Evolutionary conservation across 1,140 invertebrate species (phyloP), one percentile per base, ranked within the genome.

Genomic region (Eumeta japonica): DNA sequence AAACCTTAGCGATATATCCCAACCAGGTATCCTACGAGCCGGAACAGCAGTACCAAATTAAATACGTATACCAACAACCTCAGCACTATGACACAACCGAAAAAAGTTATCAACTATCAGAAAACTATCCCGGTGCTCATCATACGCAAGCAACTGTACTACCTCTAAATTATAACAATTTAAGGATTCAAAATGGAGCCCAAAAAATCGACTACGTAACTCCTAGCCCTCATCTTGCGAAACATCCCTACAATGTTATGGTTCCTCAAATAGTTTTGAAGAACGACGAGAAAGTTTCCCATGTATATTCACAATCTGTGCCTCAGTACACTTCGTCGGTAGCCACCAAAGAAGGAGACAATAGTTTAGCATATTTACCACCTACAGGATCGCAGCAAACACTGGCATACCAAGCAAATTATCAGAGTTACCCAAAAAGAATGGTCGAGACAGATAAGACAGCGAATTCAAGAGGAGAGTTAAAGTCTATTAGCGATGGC

Each of bases 71-170:
- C 41, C 34, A 52, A 19, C 46, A 50, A 35, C 35, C 52, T n/a
- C n/a, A n/a, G n/a, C n/a, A n/a, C n/a, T n/a, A n/a, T n/a, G n/a
- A n/a, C 55, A 14, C 12, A 12, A 16, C 7, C 37, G 10, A 43
- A 37, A 16, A 50, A 58, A 18, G 39, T 42, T 14, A 43, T 53
- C 4, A 37, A n/a, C n/a, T 64, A 4, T 46, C 56, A 4, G 67
- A 72, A 51, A 72, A 65, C 24, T 72, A 72, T 45, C 61, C 65
- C 10, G 65, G 56, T 36, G 62, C 62, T 41, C 59, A 68, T 35
- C 63, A 74, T 28, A 75, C 67, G 3, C 36, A 29, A 3, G 36
- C 14, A 10, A 37, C 14, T 15, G 11, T 37, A 3, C 12, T 30
- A 3, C 36, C 36, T 3, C 12, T 4, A 3, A 12, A 5, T 28